Percentiles rank a stretch among this genome's conserved stretches.
These are phyloP conservation scores for Polypedilum vanderplanki DNA, from an alignment of 1,140 invertebrate species.

Conservation along the genomic window DNA sequence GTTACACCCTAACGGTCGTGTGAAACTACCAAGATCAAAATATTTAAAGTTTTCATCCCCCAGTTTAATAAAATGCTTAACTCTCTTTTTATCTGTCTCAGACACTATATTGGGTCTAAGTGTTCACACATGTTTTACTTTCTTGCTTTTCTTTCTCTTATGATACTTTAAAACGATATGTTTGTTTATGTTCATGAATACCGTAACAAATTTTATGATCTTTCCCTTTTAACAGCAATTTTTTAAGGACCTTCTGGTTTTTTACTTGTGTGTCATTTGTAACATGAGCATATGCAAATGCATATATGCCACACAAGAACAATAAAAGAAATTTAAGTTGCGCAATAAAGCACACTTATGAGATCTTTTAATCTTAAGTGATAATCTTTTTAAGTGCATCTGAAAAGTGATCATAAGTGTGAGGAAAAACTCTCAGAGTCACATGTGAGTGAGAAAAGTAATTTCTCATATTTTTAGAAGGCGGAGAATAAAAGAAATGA, in stretches of 20 bases:
- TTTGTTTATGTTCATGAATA: background rate
- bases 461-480: background rate
- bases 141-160: background rate
- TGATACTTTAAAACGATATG: background rate
- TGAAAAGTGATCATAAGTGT: background rate
- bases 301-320: slow-evolving; percentile 1
- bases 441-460: background rate
- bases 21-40: too few relatives aligned
- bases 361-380: background rate
- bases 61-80: too few relatives aligned
- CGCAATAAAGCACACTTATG: background rate
- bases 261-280: background rate
- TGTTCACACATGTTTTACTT: slow-evolving; percentile 8
- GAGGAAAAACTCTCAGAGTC: background rate
- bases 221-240: background rate
- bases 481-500: background rate
- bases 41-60: too few relatives aligned
- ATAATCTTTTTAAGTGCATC: background rate
- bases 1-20: too few relatives aligned
- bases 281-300: background rate
- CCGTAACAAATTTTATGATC: slow-evolving; percentile 27
- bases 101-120: background rate
- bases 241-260: slow-evolving; percentile 24
- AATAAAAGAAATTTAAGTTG: background rate
- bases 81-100: too few relatives aligned